Percentiles rank a stretch among this genome's conserved stretches.
phyloP scores from a whole-genome alignment of 2,888 invertebrate genomes.

The Aelia acuminata region DNA sequence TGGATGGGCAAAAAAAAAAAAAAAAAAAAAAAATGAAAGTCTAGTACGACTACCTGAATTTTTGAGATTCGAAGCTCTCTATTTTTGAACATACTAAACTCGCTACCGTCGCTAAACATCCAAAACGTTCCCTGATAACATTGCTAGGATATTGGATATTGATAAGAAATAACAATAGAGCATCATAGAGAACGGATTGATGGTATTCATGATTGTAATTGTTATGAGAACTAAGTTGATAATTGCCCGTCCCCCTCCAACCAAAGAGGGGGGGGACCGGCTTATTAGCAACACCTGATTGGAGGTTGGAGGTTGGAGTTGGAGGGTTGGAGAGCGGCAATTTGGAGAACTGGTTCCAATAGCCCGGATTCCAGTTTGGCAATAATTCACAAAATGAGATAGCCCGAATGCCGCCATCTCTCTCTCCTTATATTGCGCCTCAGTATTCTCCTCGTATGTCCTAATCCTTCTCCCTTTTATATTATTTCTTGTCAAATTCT shows the following conservation, averaged over 20 bases:
- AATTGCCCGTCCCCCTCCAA: neutral
- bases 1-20: too few relatives aligned
- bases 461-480: neutral
- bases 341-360: conserved; percentile 43
- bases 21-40: too few relatives aligned
- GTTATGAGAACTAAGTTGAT: neutral
- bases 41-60: too few relatives aligned
- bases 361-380: conserved; percentile 57
- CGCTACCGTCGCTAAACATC: too few relatives aligned
- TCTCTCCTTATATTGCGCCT: conserved; percentile 45
- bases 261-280: neutral
- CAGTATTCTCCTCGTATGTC: neutral
- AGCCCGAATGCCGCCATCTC: conserved; percentile 55
- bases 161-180: neutral
- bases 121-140: neutral
- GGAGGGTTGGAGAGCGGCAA: neutral
- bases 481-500: conserved; percentile 1
- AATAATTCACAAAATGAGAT: conserved; percentile 61
- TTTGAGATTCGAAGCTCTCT: too few relatives aligned
- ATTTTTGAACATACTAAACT: too few relatives aligned
- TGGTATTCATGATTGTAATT: neutral
- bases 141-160: neutral
- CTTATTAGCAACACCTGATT: conserved; percentile 23
- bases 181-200: neutral
- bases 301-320: neutral